Evolutionary conservation across 2,113 vertebrate species (phyloP).

Genomic region (Strigops habroptila): DNA sequence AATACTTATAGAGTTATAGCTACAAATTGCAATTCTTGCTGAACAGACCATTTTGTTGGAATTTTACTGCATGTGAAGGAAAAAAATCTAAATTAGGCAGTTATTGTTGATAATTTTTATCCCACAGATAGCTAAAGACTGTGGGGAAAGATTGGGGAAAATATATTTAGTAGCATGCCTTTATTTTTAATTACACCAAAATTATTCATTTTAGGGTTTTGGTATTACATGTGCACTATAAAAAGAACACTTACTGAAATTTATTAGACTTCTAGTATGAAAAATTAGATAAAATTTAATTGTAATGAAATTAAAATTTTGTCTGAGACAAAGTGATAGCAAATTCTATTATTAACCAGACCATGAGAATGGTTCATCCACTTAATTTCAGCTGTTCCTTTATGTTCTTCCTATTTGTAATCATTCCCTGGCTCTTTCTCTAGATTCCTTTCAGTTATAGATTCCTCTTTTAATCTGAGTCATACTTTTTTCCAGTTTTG

Average conservation of each 20-base stretch:
- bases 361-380: background rate
- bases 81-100: background rate
- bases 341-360: background rate
- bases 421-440: background rate
- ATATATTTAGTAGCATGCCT: background rate
- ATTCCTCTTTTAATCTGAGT: background rate
- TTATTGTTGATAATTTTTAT: background rate
- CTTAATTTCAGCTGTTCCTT: constrained; percentile 26
- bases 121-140: background rate
- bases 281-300: background rate
- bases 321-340: background rate
- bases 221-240: background rate
- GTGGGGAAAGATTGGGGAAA: accelerated
- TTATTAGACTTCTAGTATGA: constrained; percentile 3
- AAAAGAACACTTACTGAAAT: background rate
- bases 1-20: background rate
- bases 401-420: background rate
- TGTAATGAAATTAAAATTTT: constrained; percentile 11
- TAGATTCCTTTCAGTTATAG: background rate
- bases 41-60: background rate
- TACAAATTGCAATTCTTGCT: background rate
- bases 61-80: background rate
- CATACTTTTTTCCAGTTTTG: background rate
- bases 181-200: background rate
- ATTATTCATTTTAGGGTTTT: background rate